Percentiles rank a stretch among this genome's conserved stretches.
Conservation (phyloP, 2,888 invertebrate genomes). For the Lasioglossum leucozonium region DNA sequence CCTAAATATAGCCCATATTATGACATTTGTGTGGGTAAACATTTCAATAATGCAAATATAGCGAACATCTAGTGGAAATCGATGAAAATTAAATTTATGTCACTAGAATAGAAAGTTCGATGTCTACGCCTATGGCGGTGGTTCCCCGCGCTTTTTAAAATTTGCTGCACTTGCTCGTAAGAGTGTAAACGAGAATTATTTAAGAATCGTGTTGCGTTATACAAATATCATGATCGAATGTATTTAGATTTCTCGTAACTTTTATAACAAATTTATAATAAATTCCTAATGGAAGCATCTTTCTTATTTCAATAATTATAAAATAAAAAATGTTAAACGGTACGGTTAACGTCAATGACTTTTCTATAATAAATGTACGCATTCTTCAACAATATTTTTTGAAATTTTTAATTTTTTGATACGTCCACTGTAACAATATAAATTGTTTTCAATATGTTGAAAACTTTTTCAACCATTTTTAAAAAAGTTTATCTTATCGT, state of each 20-base stretch:
- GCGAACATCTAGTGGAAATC: neutral
- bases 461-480: neutral
- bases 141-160: constrained; percentile 44
- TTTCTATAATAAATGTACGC: neutral
- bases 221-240: too few relatives aligned
- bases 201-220: too few relatives aligned
- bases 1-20: neutral
- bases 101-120: constrained; percentile 33
- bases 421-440: neutral
- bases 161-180: constrained; percentile 21
- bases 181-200: neutral
- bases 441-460: neutral
- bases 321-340: neutral
- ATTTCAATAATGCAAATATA: neutral
- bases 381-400: neutral
- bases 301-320: neutral
- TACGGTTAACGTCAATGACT: neutral
- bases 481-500: neutral
- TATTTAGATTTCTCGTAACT: neutral
- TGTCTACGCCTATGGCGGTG: constrained; percentile 21
- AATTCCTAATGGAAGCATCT: neutral
- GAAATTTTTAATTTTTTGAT: neutral
- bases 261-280: too few relatives aligned
- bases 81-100: constrained; percentile 22
- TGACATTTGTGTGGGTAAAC: neutral